Evolutionary conservation across 2,113 vertebrate genomes (phyloP).

Genomic region (Cairina moschata): DNA sequence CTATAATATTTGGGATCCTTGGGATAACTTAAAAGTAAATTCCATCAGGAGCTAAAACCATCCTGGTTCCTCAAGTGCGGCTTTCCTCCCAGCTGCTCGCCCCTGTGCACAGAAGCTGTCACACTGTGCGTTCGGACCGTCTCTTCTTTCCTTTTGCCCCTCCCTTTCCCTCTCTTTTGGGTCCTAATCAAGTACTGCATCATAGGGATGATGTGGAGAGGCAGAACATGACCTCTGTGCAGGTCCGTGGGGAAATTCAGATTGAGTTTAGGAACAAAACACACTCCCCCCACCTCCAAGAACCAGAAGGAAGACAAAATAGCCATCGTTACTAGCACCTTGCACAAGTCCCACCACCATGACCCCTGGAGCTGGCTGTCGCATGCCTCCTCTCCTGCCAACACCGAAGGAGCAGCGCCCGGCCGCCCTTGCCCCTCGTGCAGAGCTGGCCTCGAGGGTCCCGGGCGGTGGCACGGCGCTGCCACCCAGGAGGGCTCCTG

Average conservation of each 20-base stretch:
- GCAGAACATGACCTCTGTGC: neutral
- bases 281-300: neutral
- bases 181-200: neutral
- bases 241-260: neutral
- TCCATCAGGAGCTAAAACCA: neutral
- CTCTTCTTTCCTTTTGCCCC: neutral
- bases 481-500: constrained; percentile 57
- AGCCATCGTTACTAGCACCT: neutral
- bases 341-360: neutral
- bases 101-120: fast-evolving
- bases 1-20: neutral
- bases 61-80: neutral
- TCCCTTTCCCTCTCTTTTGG: neutral
- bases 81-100: neutral
- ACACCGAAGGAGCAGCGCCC: fast-evolving
- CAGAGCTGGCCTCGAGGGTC: neutral
- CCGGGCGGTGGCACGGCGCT: fast-evolving
- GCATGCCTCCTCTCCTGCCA: neutral
- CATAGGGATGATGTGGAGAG: fast-evolving
- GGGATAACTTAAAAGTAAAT: neutral
- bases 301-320: neutral
- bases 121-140: fast-evolving
- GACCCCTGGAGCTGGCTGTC: fast-evolving
- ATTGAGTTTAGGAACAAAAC: neutral
- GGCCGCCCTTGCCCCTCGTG: fast-evolving